Evolutionary conservation across 2,797 vertebrate species (phyloP), one percentile per base, ranked within the genome.

Genomic region (Pantherophis alleghaniensis): DNA sequence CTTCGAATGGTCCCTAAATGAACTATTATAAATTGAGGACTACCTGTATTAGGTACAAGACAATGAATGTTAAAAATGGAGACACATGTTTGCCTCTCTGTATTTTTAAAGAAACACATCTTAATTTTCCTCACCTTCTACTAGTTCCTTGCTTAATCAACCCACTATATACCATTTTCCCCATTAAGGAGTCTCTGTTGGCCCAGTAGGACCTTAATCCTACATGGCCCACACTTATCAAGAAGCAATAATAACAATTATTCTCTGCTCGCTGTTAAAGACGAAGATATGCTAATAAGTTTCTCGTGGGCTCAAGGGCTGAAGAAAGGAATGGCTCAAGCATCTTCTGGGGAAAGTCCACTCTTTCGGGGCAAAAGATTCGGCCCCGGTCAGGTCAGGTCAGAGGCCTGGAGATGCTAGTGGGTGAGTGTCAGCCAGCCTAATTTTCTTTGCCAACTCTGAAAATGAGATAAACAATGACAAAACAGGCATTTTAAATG

Each of bases 401-500:
- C 96, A 96, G 96, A 57, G 96, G 95, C 95, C 96, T 32, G 20
- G 97, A 98, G 97, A 95, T 32, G 93, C 96, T 95, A 95, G 90
- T 94, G 92, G 95, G 95, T 97, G 98, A 97, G 97, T 97, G 98
- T 97, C 98, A 97, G 97, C 94, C 97, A 95, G 95, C 96, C 98
- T 98, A 98, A 98, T 98, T 98, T 97, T 97, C 95, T 97, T 97
- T 95, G 98, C 98, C 98, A 98, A 96, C 96, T 95, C 97, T 88
- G 97, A 98, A 98, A 98, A 98, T 98, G 97, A 98, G 98, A 98
- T 97, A 97, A 98, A 98, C 97, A 98, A 98, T 97, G 95, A 98
- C 96, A 97, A 96, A 98, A 96, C 97, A 95, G 94, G 96, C 97
- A 94, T 97, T 97, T 98, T 97, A 98, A 99, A 99, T 98, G 97